phyloP scores from a whole-genome alignment of 2,113 vertebrate species.

The Nesoenas mayeri region DNA sequence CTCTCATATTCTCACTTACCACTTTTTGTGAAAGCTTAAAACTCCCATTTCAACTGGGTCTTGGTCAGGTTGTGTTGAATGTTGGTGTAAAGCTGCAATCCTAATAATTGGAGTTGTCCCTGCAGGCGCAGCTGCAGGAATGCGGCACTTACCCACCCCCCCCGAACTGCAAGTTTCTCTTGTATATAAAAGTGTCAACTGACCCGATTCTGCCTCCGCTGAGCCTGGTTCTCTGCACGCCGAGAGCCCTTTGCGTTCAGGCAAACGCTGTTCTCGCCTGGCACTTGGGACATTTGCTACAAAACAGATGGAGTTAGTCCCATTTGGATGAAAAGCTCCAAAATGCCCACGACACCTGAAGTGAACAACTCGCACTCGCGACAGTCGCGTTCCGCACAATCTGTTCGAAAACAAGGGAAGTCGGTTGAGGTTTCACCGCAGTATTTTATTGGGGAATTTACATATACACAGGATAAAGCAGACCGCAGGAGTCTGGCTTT shows the following conservation, averaged over 20 bases:
- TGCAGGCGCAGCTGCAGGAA: neutral
- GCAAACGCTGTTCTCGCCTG: neutral
- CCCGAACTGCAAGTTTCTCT: neutral
- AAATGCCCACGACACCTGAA: neutral
- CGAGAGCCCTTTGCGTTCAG: neutral
- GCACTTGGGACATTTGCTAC: neutral
- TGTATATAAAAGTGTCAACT: neutral
- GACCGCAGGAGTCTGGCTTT: slow-evolving; percentile 34
- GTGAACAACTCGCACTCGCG: neutral
- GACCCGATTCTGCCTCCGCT: neutral
- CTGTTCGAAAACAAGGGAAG: neutral
- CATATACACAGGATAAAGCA: slow-evolving; percentile 76
- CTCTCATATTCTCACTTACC: neutral
- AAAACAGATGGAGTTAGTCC: neutral
- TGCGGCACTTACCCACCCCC: accelerated
- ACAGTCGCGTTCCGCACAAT: neutral
- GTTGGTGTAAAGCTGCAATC: accelerated
- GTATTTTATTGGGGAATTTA: slow-evolving; percentile 81
- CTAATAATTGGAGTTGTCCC: too few relatives aligned
- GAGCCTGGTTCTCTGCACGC: neutral
- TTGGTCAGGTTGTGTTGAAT: neutral
- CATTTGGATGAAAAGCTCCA: neutral
- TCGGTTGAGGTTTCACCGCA: slow-evolving; percentile 66
- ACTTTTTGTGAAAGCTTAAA: neutral
- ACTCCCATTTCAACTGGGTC: neutral